These are phyloP conservation scores for Andrena chrysosceles DNA, from an alignment of 2,888 invertebrate species.

Conservation along the genomic window DNA sequence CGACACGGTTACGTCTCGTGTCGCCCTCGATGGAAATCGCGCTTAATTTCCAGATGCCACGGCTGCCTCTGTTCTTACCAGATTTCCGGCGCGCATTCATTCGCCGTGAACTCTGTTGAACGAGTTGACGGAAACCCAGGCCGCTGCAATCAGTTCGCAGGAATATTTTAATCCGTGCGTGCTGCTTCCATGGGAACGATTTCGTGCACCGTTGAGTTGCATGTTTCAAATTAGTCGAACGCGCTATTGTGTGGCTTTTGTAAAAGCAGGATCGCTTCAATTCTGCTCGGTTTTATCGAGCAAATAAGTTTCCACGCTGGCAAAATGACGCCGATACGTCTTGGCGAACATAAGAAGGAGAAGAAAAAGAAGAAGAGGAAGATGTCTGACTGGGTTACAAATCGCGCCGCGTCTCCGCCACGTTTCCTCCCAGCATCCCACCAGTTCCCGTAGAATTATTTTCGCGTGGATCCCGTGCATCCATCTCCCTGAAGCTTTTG, in stretches of 20 bases:
- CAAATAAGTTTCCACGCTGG: slow-evolving; percentile 4
- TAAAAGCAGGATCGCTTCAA: not conserved
- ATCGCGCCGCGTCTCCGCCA: not conserved
- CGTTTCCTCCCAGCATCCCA: not conserved
- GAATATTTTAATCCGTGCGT: slow-evolving; percentile 11
- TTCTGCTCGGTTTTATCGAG: not conserved
- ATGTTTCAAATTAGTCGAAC: not conserved
- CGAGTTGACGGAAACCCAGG: not conserved
- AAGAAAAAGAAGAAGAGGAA: not conserved
- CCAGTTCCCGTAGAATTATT: slow-evolving; percentile 17
- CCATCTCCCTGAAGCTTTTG: slow-evolving; percentile 11
- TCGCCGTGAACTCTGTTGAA: not conserved
- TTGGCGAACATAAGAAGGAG: not conserved
- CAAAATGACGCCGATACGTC: slow-evolving; percentile 17
- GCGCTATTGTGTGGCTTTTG: not conserved
- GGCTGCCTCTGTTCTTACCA: slow-evolving; percentile 12
- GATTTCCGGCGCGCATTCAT: not conserved
- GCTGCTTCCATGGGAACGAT: too few species aligned
- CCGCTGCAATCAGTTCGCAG: not conserved
- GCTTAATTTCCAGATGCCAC: slow-evolving; percentile 25
- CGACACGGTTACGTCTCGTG: slow-evolving; percentile 17
- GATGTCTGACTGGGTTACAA: slow-evolving; percentile 21
- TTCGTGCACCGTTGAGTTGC: too few species aligned
- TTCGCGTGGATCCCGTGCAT: not conserved
- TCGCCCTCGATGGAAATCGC: not conserved